Evolutionary conservation across 2,113 vertebrate species (phyloP).

Genomic region (Oostethus manadensis): DNA sequence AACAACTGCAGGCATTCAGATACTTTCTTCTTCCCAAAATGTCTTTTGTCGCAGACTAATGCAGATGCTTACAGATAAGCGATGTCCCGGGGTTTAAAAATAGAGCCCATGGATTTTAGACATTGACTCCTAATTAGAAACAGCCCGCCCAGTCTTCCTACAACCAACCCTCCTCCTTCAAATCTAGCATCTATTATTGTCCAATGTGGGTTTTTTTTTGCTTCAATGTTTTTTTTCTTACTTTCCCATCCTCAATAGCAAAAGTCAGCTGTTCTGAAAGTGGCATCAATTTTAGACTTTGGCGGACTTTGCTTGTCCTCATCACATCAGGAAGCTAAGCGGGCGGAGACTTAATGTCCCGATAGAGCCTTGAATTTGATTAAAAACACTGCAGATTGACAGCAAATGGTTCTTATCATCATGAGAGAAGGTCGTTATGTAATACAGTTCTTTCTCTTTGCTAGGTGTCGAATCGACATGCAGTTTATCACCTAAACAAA

Average conservation of each 20-base stretch:
- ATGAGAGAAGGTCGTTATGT: conserved; percentile 23
- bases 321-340: not conserved
- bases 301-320: not conserved
- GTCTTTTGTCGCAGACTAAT: conserved; percentile 16
- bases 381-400: conserved; percentile 9
- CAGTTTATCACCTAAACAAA: conserved; percentile 6
- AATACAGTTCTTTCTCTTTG: conserved; percentile 12
- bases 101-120: conserved; percentile 34
- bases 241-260: conserved; percentile 4
- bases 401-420: conserved; percentile 16
- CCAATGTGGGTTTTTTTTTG: not conserved
- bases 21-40: conserved; percentile 7
- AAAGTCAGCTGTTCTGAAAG: conserved; percentile 22
- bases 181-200: not conserved
- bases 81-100: conserved; percentile 30
- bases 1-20: not conserved
- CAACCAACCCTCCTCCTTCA: conserved; percentile 8
- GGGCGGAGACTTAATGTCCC: conserved; percentile 11
- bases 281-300: conserved; percentile 37
- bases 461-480: conserved; percentile 28
- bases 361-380: conserved; percentile 15
- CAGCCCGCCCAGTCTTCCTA: conserved; percentile 17
- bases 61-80: conserved; percentile 22
- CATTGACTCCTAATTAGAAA: conserved; percentile 40
- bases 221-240: not conserved